Evolutionary conservation across 2,888 invertebrate genomes (phyloP).

Genomic region (Tenthredo distinguenda): DNA sequence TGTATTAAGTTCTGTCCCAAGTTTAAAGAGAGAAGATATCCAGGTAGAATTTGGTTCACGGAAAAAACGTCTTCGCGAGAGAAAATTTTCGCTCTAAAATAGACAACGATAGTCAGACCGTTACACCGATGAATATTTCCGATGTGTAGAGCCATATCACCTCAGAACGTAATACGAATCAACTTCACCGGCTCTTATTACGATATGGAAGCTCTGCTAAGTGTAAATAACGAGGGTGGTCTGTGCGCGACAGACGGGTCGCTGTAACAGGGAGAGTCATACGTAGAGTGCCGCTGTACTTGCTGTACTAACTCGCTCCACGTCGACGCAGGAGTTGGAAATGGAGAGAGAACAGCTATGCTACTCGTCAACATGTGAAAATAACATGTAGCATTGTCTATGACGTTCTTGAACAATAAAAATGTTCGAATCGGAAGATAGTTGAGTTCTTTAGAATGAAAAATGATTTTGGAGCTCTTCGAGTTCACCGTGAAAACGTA

Average conservation of each 20-base stretch:
- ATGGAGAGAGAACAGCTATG: not conserved
- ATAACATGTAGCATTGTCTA: conserved; percentile 14
- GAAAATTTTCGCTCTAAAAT: not conserved
- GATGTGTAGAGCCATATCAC: not conserved
- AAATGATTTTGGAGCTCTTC: not conserved
- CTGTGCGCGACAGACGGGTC: conserved; percentile 67
- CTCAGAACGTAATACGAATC: not conserved
- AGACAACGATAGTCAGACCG: not conserved
- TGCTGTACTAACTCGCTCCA: conserved; percentile 52
- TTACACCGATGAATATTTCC: not conserved
- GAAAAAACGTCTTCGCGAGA: not conserved
- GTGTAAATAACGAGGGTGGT: conserved; percentile 68
- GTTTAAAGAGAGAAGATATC: not conserved
- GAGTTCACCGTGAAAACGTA: not conserved
- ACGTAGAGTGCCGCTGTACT: conserved; percentile 59
- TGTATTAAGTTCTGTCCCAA: not conserved
- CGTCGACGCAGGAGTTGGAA: not conserved
- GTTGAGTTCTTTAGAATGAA: not conserved
- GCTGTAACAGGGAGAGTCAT: conserved; percentile 65
- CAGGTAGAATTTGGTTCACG: not conserved
- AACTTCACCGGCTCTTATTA: conserved; percentile 55
- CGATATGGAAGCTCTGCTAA: conserved; percentile 61
- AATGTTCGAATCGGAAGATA: not conserved
- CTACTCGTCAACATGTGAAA: conserved; percentile 15
- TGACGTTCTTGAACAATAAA: not conserved